Evolutionary conservation across 2,113 vertebrate species (phyloP).

Genomic region (Archocentrus centrarchus): DNA sequence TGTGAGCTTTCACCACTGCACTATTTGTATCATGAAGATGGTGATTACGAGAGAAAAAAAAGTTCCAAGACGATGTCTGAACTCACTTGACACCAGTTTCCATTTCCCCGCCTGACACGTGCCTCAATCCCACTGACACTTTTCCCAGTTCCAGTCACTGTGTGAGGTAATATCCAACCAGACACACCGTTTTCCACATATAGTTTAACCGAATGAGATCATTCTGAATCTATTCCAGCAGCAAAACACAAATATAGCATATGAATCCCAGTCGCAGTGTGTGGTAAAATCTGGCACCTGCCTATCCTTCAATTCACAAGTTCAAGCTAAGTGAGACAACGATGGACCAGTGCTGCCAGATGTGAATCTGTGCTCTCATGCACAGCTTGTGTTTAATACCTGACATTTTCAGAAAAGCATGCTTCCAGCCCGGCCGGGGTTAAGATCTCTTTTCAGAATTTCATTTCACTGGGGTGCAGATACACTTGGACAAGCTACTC

Average conservation of each 20-base stretch:
- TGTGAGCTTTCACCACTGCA: neutral
- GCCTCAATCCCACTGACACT: neutral
- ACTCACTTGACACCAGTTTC: neutral
- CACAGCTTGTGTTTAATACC: neutral
- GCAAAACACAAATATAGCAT: conserved; percentile 39
- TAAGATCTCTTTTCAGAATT: neutral
- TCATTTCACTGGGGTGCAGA: neutral
- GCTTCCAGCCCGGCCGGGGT: neutral
- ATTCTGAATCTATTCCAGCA: conserved; percentile 29
- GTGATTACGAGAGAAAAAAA: neutral
- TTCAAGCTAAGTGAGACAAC: neutral
- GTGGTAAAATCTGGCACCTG: conserved; percentile 36
- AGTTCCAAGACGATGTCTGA: neutral
- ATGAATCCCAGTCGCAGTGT: conserved; percentile 21
- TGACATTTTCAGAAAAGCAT: neutral
- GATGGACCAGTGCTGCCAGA: neutral
- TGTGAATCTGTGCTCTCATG: conserved; percentile 7
- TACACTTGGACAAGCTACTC: neutral
- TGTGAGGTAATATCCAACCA: conserved; percentile 8
- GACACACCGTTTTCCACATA: neutral
- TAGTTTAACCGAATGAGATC: conserved; percentile 42
- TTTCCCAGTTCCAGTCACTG: neutral
- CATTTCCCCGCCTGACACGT: neutral
- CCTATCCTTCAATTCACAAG: conserved; percentile 17
- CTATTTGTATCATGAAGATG: neutral